These are phyloP conservation scores for Camptogramma bilineatum DNA, from an alignment of 2,888 invertebrate genomes.

Conservation along the genomic window DNA sequence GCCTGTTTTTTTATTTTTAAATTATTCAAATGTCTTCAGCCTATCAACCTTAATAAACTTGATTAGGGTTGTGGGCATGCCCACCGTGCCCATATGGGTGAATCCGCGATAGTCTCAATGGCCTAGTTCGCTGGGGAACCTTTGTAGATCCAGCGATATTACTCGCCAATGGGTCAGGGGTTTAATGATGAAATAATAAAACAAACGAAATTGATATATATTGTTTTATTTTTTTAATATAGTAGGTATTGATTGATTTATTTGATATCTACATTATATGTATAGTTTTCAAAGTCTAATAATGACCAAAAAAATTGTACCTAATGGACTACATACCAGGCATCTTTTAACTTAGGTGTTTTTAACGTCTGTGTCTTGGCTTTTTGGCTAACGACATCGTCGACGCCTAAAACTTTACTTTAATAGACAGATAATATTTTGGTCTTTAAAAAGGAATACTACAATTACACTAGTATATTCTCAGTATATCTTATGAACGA, in stretches of 20 bases:
- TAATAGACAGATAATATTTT: background rate
- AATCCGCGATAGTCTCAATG: too few species aligned
- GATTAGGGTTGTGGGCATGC: too few species aligned
- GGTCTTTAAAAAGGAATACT: background rate
- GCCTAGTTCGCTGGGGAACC: too few species aligned
- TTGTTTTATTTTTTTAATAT: background rate
- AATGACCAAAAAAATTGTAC: background rate
- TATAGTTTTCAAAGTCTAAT: background rate
- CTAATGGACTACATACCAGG: background rate
- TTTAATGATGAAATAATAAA: background rate
- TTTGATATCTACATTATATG: background rate
- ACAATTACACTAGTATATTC: slow-evolving; percentile 7
- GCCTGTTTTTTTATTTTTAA: too few species aligned
- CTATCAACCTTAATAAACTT: too few species aligned
- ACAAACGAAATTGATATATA: background rate
- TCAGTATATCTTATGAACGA: slow-evolving; percentile 9
- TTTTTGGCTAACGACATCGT: background rate
- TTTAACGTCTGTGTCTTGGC: background rate
- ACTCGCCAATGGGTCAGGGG: background rate
- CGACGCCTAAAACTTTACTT: background rate
- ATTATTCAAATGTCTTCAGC: too few species aligned
- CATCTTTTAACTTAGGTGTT: background rate
- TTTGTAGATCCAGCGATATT: too few species aligned
- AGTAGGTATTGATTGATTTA: background rate
- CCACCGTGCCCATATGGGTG: too few species aligned